Evolutionary conservation across 2,113 vertebrate genomes (phyloP).

Genomic region (Regulus satrapa): DNA sequence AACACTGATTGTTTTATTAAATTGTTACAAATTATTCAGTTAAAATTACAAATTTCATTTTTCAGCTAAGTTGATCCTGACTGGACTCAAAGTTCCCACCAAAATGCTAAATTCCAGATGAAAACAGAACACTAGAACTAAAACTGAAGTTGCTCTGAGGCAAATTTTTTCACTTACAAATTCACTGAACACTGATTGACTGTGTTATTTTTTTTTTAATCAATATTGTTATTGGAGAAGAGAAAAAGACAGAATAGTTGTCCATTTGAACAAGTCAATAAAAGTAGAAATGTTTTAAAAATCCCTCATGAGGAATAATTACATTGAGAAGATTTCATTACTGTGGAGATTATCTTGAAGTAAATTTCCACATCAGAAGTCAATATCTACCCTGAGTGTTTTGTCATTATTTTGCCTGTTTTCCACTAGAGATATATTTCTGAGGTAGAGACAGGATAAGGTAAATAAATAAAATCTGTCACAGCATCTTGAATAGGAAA

Average conservation of each 20-base stretch:
- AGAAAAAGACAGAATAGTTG: constrained; percentile 21
- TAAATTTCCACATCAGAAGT: constrained; percentile 9
- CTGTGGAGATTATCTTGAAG: neutral
- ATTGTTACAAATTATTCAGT: neutral
- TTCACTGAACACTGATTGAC: neutral
- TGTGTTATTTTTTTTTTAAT: constrained; percentile 23
- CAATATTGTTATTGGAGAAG: constrained; percentile 25
- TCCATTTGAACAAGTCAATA: constrained; percentile 38
- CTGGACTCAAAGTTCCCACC: neutral
- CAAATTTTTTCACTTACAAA: neutral
- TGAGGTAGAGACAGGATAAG: neutral
- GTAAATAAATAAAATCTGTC: neutral
- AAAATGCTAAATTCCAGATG: neutral
- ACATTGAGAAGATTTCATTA: constrained; percentile 23
- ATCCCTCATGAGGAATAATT: constrained; percentile 33
- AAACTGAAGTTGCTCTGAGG: neutral
- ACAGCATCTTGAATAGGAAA: neutral
- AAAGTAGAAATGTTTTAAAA: constrained; percentile 25
- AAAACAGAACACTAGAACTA: neutral
- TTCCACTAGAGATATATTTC: neutral
- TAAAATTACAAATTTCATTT: neutral
- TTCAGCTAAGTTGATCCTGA: neutral
- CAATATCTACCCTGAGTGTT: neutral
- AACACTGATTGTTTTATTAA: neutral
- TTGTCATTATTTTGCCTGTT: constrained; percentile 18